These are phyloP conservation scores for Gymnocephalus cernua DNA, from an alignment of 2,113 vertebrate genomes.

Conservation along the genomic window DNA sequence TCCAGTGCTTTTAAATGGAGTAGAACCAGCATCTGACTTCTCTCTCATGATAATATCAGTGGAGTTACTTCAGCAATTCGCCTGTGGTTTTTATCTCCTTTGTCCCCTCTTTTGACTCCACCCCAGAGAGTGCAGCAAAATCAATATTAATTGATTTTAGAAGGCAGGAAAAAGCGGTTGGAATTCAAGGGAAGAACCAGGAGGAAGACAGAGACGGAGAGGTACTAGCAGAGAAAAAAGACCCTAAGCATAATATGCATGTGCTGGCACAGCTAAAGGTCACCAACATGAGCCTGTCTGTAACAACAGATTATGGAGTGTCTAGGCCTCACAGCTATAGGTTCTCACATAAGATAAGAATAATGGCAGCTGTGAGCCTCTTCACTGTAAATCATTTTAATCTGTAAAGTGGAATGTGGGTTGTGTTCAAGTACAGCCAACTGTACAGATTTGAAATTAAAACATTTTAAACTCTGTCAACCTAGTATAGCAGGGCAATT, in stretches of 20 bases:
- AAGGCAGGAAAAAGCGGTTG: conserved; percentile 78
- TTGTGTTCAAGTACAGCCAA: background rate
- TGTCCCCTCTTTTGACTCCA: conserved; percentile 81
- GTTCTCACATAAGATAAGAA: conserved; percentile 24
- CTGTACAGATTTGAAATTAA: background rate
- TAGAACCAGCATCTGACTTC: conserved; percentile 48
- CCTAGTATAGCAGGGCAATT: background rate
- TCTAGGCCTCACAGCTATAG: conserved; percentile 28
- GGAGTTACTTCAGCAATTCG: conserved; percentile 77
- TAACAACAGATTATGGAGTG: conserved; percentile 70
- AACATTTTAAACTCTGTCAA: background rate
- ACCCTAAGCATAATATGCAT: conserved; percentile 74
- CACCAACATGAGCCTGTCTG: conserved; percentile 74
- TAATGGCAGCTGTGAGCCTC: conserved; percentile 13
- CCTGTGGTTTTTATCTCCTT: conserved; percentile 83
- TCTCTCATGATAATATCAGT: conserved; percentile 65
- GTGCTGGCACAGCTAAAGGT: conserved; percentile 79
- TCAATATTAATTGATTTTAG: conserved; percentile 86
- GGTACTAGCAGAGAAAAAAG: conserved; percentile 45
- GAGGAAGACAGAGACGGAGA: conserved; percentile 75
- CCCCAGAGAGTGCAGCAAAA: conserved; percentile 80
- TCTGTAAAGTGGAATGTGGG: background rate
- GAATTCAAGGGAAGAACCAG: conserved; percentile 77
- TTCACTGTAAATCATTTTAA: conserved; percentile 10
- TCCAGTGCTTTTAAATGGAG: conserved; percentile 34